phyloP scores from a whole-genome alignment of 2,797 vertebrate species.

The Rhadinocentrus ornatus region DNA sequence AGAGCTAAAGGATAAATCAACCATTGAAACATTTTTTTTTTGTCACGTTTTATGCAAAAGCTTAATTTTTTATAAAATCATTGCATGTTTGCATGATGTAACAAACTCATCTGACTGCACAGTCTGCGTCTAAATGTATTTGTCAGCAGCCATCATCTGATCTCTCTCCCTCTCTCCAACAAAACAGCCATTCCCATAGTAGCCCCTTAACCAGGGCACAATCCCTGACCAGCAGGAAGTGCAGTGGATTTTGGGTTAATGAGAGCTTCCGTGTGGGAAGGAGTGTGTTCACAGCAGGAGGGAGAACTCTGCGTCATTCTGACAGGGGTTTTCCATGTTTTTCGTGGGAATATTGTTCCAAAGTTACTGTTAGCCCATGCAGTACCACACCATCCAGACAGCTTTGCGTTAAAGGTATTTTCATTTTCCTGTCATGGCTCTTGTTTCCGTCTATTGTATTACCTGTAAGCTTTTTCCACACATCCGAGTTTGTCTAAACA shows the following conservation, averaged over 20 bases:
- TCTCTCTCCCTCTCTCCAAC: slow-evolving; percentile 20
- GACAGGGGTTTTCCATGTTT: slow-evolving; percentile 72
- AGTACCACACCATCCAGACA: slow-evolving; percentile 14
- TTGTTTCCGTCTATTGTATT: slow-evolving; percentile 29
- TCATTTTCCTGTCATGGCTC: slow-evolving; percentile 23
- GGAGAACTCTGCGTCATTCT: slow-evolving; percentile 62
- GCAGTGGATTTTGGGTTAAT: slow-evolving; percentile 54
- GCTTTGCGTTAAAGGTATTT: slow-evolving; percentile 12
- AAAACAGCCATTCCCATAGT: slow-evolving; percentile 48
- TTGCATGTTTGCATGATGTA: background rate
- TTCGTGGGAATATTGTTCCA: slow-evolving; percentile 58
- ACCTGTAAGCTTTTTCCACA: slow-evolving; percentile 26
- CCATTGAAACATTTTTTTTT: background rate
- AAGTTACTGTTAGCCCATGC: slow-evolving; percentile 18
- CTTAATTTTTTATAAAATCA: background rate
- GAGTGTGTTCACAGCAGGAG: slow-evolving; percentile 61
- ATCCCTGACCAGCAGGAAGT: slow-evolving; percentile 59
- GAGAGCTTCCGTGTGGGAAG: slow-evolving; percentile 62
- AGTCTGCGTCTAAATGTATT: slow-evolving; percentile 15
- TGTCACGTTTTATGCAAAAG: background rate
- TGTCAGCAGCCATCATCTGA: slow-evolving; percentile 30
- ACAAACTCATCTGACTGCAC: slow-evolving; percentile 1
- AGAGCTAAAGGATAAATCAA: background rate
- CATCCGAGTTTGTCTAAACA: background rate
- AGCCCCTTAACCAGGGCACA: slow-evolving; percentile 44